A percentile compares a stretch with the other conserved stretches of the same genome.
Evolutionary conservation across 2,888 invertebrate genomes (phyloP).

Genomic region (Clunio marinus): DNA sequence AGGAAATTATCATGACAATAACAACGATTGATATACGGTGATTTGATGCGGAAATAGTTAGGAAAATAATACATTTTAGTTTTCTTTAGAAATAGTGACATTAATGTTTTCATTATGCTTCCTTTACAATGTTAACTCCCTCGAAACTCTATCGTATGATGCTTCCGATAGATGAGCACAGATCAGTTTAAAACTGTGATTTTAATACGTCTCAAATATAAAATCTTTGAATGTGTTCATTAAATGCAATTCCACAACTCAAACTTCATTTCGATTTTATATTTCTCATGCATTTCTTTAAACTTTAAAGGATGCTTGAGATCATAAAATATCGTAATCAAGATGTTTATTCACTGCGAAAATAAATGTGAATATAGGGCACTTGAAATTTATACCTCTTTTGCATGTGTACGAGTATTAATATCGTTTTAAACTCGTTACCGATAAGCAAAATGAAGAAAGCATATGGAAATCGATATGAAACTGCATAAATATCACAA

Average conservation of each 20-base stretch:
- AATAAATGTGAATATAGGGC: neutral
- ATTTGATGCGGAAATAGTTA: conserved; percentile 20
- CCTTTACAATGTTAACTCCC: too few relatives aligned
- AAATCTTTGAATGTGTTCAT: too few relatives aligned
- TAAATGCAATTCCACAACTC: neutral
- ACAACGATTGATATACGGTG: conserved; percentile 11
- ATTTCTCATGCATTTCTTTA: conserved; percentile 15
- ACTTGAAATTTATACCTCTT: conserved; percentile 38
- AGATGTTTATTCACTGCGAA: conserved; percentile 26
- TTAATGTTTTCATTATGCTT: neutral
- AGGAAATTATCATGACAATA: conserved; percentile 21
- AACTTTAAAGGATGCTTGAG: neutral
- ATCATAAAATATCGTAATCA: conserved; percentile 24
- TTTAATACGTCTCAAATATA: too few relatives aligned
- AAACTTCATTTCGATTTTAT: neutral
- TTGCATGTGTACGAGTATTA: conserved; percentile 15
- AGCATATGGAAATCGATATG: conserved; percentile 25
- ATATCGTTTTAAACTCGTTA: neutral
- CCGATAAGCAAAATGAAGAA: neutral
- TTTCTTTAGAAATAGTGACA: neutral
- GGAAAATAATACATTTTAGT: neutral
- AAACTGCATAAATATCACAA: conserved; percentile 28
- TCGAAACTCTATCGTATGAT: too few relatives aligned
- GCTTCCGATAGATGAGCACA: too few relatives aligned
- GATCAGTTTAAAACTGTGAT: too few relatives aligned